These are phyloP conservation scores for Cantharis rufa DNA, from an alignment of 2,888 invertebrate genomes.

Conservation along the genomic window DNA sequence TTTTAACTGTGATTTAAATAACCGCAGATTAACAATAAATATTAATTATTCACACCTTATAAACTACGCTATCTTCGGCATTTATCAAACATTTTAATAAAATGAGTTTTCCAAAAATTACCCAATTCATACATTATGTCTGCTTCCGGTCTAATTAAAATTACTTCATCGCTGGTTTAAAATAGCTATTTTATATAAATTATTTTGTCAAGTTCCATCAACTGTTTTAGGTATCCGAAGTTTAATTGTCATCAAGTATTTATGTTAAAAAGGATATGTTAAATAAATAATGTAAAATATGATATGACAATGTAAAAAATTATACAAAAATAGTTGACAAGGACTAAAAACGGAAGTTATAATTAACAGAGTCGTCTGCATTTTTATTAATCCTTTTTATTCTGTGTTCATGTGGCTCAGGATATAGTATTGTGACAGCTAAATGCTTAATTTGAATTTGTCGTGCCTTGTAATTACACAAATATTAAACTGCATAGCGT, in stretches of 20 bases:
- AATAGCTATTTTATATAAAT: background rate
- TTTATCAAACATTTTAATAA: background rate
- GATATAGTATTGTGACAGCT: slow-evolving; percentile 1
- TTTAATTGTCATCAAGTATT: background rate
- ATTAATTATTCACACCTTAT: background rate
- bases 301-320: slow-evolving; percentile 1
- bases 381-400: slow-evolving; percentile 11
- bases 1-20: background rate
- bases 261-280: background rate
- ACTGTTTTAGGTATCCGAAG: background rate
- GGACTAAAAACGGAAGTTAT: slow-evolving; percentile 22
- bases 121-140: background rate
- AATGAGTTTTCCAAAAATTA: background rate
- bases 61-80: background rate
- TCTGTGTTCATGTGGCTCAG: background rate
- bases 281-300: background rate
- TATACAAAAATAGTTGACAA: slow-evolving; percentile 17
- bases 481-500: background rate
- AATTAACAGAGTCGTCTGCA: slow-evolving; percentile 22
- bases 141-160: slow-evolving; percentile 1
- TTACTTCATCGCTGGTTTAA: background rate
- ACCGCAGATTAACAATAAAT: background rate
- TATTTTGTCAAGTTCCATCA: slow-evolving; percentile 3
- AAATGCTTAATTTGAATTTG: background rate
- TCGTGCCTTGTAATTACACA: background rate